These are phyloP conservation scores for Syndactyla subalaris DNA, from an alignment of 2,797 vertebrate genomes.

Conservation along the genomic window DNA sequence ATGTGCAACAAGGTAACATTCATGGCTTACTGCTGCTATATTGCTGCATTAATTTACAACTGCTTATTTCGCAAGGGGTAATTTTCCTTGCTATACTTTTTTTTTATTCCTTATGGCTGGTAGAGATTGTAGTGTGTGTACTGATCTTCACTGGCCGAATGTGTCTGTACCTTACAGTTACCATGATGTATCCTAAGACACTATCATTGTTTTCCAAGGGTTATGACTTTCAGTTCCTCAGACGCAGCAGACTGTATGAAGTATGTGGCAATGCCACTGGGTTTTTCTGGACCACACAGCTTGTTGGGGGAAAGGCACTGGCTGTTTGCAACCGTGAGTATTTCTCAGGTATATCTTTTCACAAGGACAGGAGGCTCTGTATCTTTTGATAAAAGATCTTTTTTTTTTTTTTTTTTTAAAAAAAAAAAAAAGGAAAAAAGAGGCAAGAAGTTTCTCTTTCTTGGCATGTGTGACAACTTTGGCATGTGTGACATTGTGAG, in stretches of 20 bases:
- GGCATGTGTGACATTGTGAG: neutral
- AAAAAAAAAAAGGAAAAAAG: neutral
- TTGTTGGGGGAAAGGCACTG: conserved; percentile 70
- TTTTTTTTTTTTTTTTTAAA: neutral
- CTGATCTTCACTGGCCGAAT: neutral
- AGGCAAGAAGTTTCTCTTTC: neutral
- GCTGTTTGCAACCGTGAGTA: conserved; percentile 79
- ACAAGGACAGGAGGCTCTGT: rapidly evolving
- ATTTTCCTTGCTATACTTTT: neutral
- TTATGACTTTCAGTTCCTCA: conserved; percentile 81
- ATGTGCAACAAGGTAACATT: conserved; percentile 79
- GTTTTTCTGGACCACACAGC: conserved; percentile 75
- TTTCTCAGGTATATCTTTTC: neutral
- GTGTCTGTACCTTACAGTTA: neutral
- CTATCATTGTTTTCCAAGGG: neutral
- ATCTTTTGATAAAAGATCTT: neutral
- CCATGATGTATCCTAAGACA: neutral
- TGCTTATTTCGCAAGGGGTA: neutral
- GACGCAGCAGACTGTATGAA: conserved; percentile 75
- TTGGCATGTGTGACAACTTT: neutral
- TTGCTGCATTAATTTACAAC: neutral
- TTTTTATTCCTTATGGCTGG: neutral
- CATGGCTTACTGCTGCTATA: neutral
- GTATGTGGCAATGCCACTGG: conserved; percentile 67
- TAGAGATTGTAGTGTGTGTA: neutral